phyloP scores from a whole-genome alignment of 2,797 vertebrate genomes.

The Nyctibius grandis region DNA sequence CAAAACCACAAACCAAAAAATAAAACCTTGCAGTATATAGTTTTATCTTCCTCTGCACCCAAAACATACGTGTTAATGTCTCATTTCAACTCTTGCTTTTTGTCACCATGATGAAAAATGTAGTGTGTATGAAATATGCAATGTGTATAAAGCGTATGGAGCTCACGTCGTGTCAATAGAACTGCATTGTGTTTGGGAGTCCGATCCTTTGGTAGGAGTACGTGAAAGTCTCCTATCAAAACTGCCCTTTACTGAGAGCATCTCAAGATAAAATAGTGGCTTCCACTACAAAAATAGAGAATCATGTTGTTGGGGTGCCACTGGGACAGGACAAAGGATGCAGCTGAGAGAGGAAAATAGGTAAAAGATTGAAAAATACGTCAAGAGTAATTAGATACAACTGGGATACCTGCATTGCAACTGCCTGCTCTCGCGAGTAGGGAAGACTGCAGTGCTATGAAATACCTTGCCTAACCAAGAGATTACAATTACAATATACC shows the following conservation, averaged over 20 bases:
- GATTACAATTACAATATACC: background rate
- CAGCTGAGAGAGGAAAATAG: background rate
- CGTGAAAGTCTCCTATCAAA: background rate
- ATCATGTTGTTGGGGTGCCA: background rate
- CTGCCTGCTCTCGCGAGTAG: background rate
- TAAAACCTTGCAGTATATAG: background rate
- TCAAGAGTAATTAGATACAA: background rate
- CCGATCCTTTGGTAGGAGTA: background rate
- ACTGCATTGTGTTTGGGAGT: fast-evolving
- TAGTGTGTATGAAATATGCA: fast-evolving
- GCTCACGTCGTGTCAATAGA: fast-evolving
- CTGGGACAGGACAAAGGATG: background rate
- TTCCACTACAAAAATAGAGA: background rate
- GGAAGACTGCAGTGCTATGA: background rate
- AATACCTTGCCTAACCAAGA: background rate
- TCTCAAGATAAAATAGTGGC: background rate
- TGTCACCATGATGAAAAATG: background rate
- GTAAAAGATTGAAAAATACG: background rate
- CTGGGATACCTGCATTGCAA: background rate
- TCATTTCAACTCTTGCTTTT: background rate
- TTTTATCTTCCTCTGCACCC: background rate
- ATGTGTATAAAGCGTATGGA: fast-evolving
- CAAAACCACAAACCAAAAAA: background rate
- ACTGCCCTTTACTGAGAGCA: background rate
- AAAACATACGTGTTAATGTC: background rate